Evolutionary conservation across 1,140 invertebrate species (phyloP).

Genomic region (Cyphomyrmex costatus): DNA sequence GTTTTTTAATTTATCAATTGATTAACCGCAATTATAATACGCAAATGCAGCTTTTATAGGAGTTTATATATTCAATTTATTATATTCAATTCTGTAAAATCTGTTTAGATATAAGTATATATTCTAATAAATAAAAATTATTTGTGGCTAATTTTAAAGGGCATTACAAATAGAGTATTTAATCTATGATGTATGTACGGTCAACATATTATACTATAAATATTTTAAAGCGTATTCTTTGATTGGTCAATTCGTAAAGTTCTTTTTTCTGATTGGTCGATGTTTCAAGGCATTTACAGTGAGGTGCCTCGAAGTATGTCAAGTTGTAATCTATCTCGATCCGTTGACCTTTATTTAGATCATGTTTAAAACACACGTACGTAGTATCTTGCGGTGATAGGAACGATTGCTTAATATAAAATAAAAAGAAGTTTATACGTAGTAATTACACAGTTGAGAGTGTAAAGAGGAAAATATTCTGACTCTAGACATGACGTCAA

Average conservation of each 20-base stretch:
- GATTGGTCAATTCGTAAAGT: too few relatives aligned
- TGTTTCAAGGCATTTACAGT: too few relatives aligned
- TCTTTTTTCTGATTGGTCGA: too few relatives aligned
- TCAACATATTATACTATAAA: too few relatives aligned
- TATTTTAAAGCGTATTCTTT: too few relatives aligned
- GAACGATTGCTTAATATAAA: neutral
- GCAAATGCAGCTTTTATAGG: too few relatives aligned
- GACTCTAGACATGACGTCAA: slow-evolving; percentile 75
- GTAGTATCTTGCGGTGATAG: neutral
- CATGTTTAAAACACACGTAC: neutral
- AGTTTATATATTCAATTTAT: too few relatives aligned
- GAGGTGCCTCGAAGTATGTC: neutral
- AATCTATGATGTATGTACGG: too few relatives aligned
- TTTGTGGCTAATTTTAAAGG: neutral
- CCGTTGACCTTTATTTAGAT: too few relatives aligned
- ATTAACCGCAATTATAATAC: too few relatives aligned
- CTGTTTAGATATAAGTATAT: too few relatives aligned
- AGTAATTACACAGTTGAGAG: neutral
- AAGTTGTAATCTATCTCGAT: neutral
- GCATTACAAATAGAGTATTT: neutral
- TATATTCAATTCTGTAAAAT: neutral
- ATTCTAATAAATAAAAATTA: neutral
- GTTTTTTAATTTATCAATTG: too few relatives aligned
- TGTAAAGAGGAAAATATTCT: neutral
- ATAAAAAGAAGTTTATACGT: neutral